A percentile compares a stretch with the other conserved stretches of the same genome.
Conservation (phyloP, 2,888 invertebrate species). For the Girardia tigrina region DNA sequence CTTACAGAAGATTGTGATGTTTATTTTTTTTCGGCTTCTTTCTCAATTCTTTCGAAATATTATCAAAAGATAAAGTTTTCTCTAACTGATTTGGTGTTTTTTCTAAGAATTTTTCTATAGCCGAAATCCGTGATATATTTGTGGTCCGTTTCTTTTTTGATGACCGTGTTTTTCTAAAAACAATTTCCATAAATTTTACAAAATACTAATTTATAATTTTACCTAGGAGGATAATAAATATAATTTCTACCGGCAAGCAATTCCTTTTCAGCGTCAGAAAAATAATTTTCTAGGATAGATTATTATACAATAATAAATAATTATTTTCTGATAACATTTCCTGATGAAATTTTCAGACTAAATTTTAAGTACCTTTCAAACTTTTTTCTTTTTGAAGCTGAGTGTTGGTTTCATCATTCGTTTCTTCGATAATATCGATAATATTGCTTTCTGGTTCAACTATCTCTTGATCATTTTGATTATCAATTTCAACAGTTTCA, state of each 20-base stretch:
- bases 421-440: too few species aligned
- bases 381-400: too few species aligned
- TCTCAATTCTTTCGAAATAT: neutral
- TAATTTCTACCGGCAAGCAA: conserved; percentile 46
- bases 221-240: conserved; percentile 42
- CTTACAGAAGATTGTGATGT: too few species aligned
- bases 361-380: too few species aligned
- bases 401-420: too few species aligned
- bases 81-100: neutral
- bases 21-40: neutral
- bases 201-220: neutral
- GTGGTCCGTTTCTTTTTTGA: neutral
- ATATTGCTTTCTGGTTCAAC: too few species aligned
- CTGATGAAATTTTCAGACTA: too few species aligned
- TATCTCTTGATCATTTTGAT: too few species aligned
- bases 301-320: too few species aligned
- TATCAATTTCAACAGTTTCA: too few species aligned
- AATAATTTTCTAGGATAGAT: conserved; percentile 38
- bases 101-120: neutral
- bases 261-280: conserved; percentile 45
- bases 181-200: neutral
- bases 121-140: neutral
- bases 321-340: too few species aligned
- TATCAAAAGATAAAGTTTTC: neutral
- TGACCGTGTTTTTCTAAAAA: neutral